Percentiles rank a stretch among this genome's conserved stretches.
phyloP scores from a whole-genome alignment of 2,888 invertebrate species.

The Siphonodentalium dalli region DNA sequence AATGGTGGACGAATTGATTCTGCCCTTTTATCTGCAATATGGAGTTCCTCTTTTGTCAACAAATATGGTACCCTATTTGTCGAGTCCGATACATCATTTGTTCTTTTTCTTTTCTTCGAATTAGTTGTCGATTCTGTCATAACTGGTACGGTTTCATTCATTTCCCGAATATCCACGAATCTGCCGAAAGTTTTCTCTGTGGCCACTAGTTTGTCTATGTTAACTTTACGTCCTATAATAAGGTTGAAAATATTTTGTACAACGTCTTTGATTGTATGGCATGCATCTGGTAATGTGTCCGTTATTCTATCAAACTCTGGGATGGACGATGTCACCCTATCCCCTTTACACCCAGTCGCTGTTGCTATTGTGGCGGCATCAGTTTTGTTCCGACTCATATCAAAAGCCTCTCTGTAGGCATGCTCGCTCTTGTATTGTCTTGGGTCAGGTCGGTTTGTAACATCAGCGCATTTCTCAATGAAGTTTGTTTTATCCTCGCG shows the following conservation, averaged over 20 bases:
- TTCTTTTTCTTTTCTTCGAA: neutral
- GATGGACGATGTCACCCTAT: neutral
- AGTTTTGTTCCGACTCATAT: neutral
- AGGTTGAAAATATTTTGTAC: conserved; percentile 6
- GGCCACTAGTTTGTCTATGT: neutral
- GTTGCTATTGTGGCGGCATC: neutral
- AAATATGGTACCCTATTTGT: neutral
- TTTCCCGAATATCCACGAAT: too few relatives aligned
- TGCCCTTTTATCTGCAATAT: neutral
- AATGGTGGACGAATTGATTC: neutral
- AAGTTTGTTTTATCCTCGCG: neutral
- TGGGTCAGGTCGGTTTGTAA: neutral
- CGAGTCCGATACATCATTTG: neutral
- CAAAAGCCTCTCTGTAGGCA: neutral
- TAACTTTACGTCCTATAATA: neutral
- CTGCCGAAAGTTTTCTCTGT: too few relatives aligned
- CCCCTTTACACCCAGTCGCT: conserved; percentile 4
- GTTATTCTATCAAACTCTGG: neutral
- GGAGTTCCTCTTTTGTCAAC: neutral
- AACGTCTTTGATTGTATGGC: conserved; percentile 10
- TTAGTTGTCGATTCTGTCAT: too few relatives aligned
- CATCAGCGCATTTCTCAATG: too few relatives aligned
- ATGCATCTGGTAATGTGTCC: conserved; percentile 5
- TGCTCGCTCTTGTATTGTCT: neutral
- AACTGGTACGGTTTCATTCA: too few relatives aligned